Evolutionary conservation across 2,797 vertebrate species (phyloP).

Genomic region (Etheostoma perlongum): DNA sequence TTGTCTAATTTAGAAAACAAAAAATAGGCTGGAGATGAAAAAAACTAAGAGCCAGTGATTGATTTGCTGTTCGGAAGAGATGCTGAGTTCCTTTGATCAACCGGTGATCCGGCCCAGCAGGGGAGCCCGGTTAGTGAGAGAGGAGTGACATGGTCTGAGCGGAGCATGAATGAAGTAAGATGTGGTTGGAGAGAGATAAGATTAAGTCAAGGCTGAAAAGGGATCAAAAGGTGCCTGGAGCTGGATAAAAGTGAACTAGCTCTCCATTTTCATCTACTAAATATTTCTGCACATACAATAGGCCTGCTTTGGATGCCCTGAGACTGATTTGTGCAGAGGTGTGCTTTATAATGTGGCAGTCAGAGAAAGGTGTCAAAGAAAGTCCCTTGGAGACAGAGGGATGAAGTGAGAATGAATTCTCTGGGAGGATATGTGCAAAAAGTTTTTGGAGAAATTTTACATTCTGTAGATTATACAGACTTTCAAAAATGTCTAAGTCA

Average conservation of each 20-base stretch:
- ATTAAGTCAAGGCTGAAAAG: constrained; percentile 22
- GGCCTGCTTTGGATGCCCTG: constrained; percentile 11
- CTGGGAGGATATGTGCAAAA: background rate
- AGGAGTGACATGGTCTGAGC: constrained; percentile 7
- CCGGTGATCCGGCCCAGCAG: background rate
- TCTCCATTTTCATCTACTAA: constrained; percentile 25
- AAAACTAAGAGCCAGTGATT: constrained; percentile 35
- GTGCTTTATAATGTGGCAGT: constrained; percentile 17
- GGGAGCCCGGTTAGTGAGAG: background rate
- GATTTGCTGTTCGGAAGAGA: constrained; percentile 26
- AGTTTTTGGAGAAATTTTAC: constrained; percentile 11
- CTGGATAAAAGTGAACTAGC: constrained; percentile 10
- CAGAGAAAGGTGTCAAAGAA: constrained; percentile 8
- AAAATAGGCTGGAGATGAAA: background rate
- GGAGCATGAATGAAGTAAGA: constrained; percentile 9
- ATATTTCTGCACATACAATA: constrained; percentile 37
- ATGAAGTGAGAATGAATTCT: constrained; percentile 39
- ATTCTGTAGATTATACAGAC: constrained; percentile 10
- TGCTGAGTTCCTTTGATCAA: constrained; percentile 24
- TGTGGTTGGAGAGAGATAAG: background rate
- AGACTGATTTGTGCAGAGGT: constrained; percentile 24
- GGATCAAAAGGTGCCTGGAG: constrained; percentile 26
- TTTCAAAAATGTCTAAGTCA: constrained; percentile 12
- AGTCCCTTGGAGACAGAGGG: constrained; percentile 12
- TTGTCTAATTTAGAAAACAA: background rate